Conservation (phyloP, 2,888 invertebrate genomes). For the Aspidiotus destructor region DNA sequence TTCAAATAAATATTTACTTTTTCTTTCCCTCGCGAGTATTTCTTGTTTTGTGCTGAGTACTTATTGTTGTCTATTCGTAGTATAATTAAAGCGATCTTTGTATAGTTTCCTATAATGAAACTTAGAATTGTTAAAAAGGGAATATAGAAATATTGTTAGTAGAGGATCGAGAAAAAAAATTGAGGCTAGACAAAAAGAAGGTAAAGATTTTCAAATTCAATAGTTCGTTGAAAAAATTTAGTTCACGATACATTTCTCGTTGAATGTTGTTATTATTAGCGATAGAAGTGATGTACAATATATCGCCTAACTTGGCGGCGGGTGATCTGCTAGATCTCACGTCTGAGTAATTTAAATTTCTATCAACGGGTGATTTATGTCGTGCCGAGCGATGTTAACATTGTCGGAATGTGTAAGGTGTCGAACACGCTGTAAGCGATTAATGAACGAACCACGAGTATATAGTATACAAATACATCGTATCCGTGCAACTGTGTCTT, state of each 20-base stretch:
- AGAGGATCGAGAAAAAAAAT: neutral
- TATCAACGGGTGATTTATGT: conserved; percentile 4
- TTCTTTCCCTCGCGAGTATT: neutral
- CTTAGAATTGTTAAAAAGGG: neutral
- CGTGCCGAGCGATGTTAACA: neutral
- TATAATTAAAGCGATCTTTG: conserved; percentile 2
- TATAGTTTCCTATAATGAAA: neutral
- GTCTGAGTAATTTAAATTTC: neutral
- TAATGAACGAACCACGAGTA: neutral
- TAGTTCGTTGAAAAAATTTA: neutral
- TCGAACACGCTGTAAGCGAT: conserved; percentile 2
- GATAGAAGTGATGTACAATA: too few relatives aligned
- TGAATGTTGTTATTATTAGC: neutral
- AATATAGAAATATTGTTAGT: neutral
- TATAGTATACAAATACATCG: too few relatives aligned
- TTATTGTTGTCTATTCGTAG: neutral
- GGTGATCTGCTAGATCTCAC: neutral
- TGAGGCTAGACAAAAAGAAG: neutral
- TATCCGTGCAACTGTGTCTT: too few relatives aligned
- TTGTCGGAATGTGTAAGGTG: neutral
- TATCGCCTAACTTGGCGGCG: neutral
- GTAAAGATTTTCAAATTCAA: neutral
- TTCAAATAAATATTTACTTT: neutral
- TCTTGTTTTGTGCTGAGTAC: neutral
- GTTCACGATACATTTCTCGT: neutral